Conservation (phyloP, 2,797 vertebrate species). For the Moxostoma hubbsi region DNA sequence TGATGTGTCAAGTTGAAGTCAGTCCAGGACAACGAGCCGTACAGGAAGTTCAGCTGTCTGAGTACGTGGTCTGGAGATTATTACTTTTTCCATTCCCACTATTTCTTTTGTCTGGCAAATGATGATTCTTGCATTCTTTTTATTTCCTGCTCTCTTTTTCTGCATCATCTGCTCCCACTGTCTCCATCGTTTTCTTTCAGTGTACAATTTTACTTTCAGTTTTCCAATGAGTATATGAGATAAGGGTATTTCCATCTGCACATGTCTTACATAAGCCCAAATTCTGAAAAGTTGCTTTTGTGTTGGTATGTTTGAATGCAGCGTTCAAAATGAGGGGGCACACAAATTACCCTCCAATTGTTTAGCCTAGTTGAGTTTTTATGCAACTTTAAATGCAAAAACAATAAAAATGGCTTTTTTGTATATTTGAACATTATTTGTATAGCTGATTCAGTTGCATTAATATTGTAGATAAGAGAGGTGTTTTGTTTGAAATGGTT, state of each 20-base stretch:
- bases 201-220: constrained; percentile 16
- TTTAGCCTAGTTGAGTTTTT: no score
- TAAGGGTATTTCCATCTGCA: no score
- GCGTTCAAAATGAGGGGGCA: no score
- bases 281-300: background rate
- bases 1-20: background rate
- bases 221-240: constrained; percentile 4
- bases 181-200: no score
- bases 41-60: constrained; percentile 16
- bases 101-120: constrained; percentile 30
- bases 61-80: constrained; percentile 14
- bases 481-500: no score
- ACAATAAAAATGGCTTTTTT: no score
- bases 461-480: no score
- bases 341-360: no score
- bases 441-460: no score
- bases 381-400: no score
- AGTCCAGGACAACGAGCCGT: constrained; percentile 4
- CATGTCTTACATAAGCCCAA: background rate
- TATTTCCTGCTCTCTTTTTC: background rate
- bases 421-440: no score
- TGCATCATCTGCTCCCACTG: no score
- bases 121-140: background rate
- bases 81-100: constrained; percentile 2
- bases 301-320: background rate